These are phyloP conservation scores for Agriopis leucophaearia DNA, from an alignment of 2,888 invertebrate species.

Conservation along the genomic window DNA sequence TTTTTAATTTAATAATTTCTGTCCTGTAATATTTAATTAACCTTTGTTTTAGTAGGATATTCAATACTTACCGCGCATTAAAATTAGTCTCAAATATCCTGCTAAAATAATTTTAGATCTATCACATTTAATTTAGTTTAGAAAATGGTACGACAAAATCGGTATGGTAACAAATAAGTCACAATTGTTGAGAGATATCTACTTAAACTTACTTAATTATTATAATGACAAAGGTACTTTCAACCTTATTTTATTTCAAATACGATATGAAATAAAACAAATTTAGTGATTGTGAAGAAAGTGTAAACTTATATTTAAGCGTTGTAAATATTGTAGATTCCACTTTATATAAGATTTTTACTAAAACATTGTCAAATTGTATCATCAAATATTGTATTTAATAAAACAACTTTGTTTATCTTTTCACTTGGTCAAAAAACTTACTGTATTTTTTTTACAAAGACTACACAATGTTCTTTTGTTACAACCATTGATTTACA, in stretches of 20 bases:
- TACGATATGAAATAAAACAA: constrained; percentile 11
- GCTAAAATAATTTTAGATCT: not conserved
- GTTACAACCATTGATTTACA: too few species aligned
- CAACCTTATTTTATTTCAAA: constrained; percentile 20
- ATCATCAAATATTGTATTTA: constrained; percentile 21
- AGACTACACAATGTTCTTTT: too few species aligned
- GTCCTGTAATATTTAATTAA: too few species aligned
- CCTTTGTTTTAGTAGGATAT: too few species aligned
- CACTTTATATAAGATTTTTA: constrained; percentile 38
- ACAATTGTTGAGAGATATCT: constrained; percentile 24
- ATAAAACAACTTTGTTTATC: too few species aligned
- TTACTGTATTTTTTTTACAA: not conserved
- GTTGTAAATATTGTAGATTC: constrained; percentile 47
- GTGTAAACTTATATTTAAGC: constrained; percentile 34
- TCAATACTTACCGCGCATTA: too few species aligned
- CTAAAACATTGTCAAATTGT: constrained; percentile 45
- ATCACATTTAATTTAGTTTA: not conserved
- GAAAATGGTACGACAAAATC: not conserved
- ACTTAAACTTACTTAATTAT: constrained; percentile 19
- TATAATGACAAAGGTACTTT: constrained; percentile 21
- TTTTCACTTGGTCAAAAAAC: too few species aligned
- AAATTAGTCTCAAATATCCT: too few species aligned
- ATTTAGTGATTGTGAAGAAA: constrained; percentile 2
- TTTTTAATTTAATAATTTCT: too few species aligned
- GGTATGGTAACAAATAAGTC: constrained; percentile 6